phyloP scores from a whole-genome alignment of 2,888 invertebrate species.

The Scaeva pyrastri region DNA sequence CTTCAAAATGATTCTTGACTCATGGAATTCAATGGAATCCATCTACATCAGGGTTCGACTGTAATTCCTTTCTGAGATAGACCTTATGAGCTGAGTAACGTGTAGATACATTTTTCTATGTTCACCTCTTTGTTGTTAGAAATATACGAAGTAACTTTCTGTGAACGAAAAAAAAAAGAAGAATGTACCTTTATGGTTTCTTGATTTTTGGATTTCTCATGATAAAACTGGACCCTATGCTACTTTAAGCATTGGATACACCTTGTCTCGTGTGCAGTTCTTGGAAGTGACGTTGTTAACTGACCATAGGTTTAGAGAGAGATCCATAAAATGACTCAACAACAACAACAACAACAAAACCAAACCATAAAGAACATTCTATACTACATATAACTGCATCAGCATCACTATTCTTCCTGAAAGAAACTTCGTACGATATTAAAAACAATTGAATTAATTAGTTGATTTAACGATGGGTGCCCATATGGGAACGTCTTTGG shows the following conservation, averaged over 20 bases:
- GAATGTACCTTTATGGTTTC: constrained; percentile 72
- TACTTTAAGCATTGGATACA: constrained; percentile 49
- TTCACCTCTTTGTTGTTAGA: constrained; percentile 67
- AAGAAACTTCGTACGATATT: constrained; percentile 39
- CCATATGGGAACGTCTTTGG: background rate
- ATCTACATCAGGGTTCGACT: background rate
- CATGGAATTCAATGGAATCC: no score
- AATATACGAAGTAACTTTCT: constrained; percentile 42
- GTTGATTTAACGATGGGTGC: constrained; percentile 28
- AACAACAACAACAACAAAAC: background rate
- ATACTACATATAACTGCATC: constrained; percentile 52
- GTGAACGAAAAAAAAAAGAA: constrained; percentile 25
- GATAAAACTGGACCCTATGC: constrained; percentile 60
- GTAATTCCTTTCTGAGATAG: constrained; percentile 53
- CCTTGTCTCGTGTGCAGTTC: constrained; percentile 62
- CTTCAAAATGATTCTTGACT: no score
- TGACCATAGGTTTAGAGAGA: constrained; percentile 49
- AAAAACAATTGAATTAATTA: constrained; percentile 68
- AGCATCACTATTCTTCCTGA: background rate
- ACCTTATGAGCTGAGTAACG: constrained; percentile 22
- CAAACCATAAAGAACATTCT: constrained; percentile 29
- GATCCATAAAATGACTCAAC: constrained; percentile 50
- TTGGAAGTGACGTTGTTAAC: constrained; percentile 68
- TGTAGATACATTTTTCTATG: constrained; percentile 38
- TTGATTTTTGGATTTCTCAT: constrained; percentile 71